Conservation (phyloP, 2,888 invertebrate species). For the Pomacea canaliculata region DNA sequence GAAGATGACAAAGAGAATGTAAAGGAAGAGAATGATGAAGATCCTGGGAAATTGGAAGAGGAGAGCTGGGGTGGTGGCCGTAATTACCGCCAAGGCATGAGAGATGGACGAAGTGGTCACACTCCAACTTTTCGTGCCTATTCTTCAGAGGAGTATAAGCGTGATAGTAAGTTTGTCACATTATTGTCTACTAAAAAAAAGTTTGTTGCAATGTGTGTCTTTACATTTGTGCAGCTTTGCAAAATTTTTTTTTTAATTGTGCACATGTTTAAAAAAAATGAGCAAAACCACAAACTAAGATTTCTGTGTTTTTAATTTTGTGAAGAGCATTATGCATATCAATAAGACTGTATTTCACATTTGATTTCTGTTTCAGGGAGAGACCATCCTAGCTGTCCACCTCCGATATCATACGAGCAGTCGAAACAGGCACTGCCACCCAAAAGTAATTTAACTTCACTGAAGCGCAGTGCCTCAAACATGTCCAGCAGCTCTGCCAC, state of each 20-base stretch:
- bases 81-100: constrained; percentile 22
- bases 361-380: constrained; percentile 41
- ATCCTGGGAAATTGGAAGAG: constrained; percentile 22
- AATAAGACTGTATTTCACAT: too few relatives aligned
- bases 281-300: too few relatives aligned
- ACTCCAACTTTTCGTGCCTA: constrained; percentile 36
- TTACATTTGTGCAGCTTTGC: too few relatives aligned
- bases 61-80: constrained; percentile 19
- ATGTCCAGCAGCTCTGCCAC: constrained; percentile 58
- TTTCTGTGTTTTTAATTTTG: too few relatives aligned
- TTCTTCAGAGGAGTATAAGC: constrained; percentile 34
- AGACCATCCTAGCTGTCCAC: constrained; percentile 63
- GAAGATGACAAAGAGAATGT: constrained; percentile 24
- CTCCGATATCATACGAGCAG: constrained; percentile 67
- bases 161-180: constrained; percentile 23
- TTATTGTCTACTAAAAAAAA: not conserved
- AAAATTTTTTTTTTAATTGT: too few relatives aligned
- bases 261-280: too few relatives aligned
- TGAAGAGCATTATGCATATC: too few relatives aligned
- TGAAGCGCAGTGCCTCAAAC: constrained; percentile 68
- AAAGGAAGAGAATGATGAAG: constrained; percentile 29
- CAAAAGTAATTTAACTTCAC: constrained; percentile 66
- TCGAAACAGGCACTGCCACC: constrained; percentile 65
- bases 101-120: constrained; percentile 31
- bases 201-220: too few relatives aligned